Evolutionary conservation across 1,140 invertebrate species (phyloP).

Genomic region (Coelopa frigida): DNA sequence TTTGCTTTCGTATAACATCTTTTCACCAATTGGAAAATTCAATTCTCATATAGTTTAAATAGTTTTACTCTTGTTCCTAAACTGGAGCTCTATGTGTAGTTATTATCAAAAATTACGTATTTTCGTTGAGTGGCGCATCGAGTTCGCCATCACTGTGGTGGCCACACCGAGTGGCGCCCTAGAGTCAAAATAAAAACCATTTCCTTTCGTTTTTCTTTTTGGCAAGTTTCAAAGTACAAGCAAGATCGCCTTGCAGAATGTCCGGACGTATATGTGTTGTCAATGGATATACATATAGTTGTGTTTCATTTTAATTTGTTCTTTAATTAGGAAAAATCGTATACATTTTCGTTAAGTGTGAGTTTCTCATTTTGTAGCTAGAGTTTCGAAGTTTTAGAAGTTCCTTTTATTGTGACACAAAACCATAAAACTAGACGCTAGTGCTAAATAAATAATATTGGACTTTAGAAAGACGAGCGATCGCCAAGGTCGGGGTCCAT

Average conservation of each 20-base stretch:
- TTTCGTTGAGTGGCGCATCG: no score
- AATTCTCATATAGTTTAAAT: background rate
- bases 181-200: background rate
- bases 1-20: constrained; percentile 6
- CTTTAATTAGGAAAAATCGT: constrained; percentile 18
- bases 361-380: constrained; percentile 32
- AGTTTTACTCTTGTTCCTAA: background rate
- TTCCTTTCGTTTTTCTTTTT: background rate
- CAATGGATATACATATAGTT: constrained; percentile 1
- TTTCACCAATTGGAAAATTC: background rate
- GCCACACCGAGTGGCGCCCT: no score
- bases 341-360: constrained; percentile 18
- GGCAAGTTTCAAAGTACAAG: constrained; percentile 18
- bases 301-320: background rate
- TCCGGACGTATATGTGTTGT: constrained; percentile 17
- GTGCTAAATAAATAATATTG: no score
- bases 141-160: no score
- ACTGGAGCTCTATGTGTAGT: background rate
- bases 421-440: no score
- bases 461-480: no score
- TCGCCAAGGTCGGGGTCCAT: no score
- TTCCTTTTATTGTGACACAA: no score
- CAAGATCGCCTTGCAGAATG: no score
- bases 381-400: constrained; percentile 32
- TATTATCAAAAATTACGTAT: constrained; percentile 8